Percentiles rank a stretch among this genome's conserved stretches.
phyloP scores from a whole-genome alignment of 1,140 invertebrate genomes.

The Cyphomyrmex costatus region DNA sequence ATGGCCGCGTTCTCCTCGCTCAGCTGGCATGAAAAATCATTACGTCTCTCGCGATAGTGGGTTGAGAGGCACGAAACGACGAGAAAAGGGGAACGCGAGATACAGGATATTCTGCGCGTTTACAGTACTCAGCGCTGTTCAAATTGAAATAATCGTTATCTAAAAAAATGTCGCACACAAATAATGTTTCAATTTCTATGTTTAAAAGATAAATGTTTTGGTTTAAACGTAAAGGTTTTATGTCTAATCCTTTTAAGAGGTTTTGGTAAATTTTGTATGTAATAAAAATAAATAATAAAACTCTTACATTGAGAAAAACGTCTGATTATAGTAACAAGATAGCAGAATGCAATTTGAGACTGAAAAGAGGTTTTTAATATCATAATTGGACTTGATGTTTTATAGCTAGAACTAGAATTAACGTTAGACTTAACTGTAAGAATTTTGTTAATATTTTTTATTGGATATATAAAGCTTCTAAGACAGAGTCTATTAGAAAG shows the following conservation, averaged over 20 bases:
- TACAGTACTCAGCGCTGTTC: background rate
- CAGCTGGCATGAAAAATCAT: slow-evolving; percentile 67
- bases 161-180: background rate
- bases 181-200: background rate
- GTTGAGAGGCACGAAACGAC: slow-evolving; percentile 15
- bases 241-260: no score
- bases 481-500: no score
- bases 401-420: no score
- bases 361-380: no score
- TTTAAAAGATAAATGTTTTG: background rate
- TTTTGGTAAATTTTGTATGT: background rate
- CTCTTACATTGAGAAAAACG: no score
- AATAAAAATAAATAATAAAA: background rate
- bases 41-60: slow-evolving; percentile 42
- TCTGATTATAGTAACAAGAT: no score
- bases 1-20: slow-evolving; percentile 50
- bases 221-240: background rate
- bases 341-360: no score
- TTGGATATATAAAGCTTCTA: no score
- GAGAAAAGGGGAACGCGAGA: slow-evolving; percentile 2
- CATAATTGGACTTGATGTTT: no score
- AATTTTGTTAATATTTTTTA: no score
- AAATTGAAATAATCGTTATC: background rate
- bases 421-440: no score
- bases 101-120: background rate